Evolutionary conservation across 1,140 invertebrate genomes (phyloP).

Genomic region (Penaeus indicus): DNA sequence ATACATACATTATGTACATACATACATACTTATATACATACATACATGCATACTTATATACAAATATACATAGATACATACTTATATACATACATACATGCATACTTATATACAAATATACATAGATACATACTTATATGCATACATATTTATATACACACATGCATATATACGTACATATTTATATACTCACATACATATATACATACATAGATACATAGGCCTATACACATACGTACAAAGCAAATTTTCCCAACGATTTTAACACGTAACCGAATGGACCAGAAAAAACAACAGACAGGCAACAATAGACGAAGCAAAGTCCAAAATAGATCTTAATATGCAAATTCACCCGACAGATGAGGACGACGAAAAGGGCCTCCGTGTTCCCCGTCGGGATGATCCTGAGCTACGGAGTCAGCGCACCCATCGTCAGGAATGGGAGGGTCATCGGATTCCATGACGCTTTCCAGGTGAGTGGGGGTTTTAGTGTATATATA

Average conservation of each 20-base stretch:
- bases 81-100: not conserved
- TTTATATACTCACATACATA: not conserved
- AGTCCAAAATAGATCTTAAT: too few species aligned
- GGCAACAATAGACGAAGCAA: too few species aligned
- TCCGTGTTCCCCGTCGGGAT: constrained; percentile 88
- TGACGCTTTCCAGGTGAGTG: constrained; percentile 76
- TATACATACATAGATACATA: not conserved
- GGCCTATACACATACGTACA: not conserved
- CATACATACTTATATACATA: constrained; percentile 5
- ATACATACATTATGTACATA: constrained; percentile 2
- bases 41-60: not conserved
- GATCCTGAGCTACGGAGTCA: constrained; percentile 77
- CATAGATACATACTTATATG: not conserved
- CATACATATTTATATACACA: constrained; percentile 1
- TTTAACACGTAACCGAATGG: too few species aligned
- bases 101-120: not conserved
- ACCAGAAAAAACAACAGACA: too few species aligned
- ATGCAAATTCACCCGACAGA: constrained; percentile 72
- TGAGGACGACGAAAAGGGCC: constrained; percentile 80
- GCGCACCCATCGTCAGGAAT: constrained; percentile 76
- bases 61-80: not conserved
- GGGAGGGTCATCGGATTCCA: constrained; percentile 76
- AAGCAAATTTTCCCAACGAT: not conserved
- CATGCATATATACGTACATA: not conserved
- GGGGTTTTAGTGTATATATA: too few species aligned